Percentiles rank a stretch among this genome's conserved stretches.
These are phyloP conservation scores for Epinephelus awoara DNA, from an alignment of 2,797 vertebrate genomes.

Conservation along the genomic window DNA sequence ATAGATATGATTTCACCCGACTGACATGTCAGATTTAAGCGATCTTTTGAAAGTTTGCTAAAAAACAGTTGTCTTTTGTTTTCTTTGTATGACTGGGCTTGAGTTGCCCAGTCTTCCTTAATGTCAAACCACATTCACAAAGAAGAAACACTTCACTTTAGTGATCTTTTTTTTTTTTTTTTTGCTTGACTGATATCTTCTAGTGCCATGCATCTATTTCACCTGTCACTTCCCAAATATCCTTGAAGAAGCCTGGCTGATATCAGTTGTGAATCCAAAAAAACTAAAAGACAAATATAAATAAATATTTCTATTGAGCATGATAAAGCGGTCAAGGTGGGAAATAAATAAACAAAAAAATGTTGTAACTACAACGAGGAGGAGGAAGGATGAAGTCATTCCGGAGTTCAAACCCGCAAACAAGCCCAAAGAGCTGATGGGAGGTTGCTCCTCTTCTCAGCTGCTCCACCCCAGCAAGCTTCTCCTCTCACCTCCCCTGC, in stretches of 20 bases:
- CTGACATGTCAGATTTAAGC: conserved; percentile 32
- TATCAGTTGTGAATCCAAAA: conserved; percentile 1
- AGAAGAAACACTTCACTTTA: background rate
- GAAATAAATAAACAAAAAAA: conserved; percentile 9
- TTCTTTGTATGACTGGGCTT: background rate
- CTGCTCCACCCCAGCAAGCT: conserved; percentile 68
- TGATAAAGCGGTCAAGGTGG: conserved; percentile 42
- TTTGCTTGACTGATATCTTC: background rate
- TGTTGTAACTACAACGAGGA: conserved; percentile 40
- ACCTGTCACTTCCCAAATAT: background rate
- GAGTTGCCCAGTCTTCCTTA: conserved; percentile 6
- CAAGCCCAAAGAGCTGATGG: conserved; percentile 55
- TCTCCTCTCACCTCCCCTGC: conserved; percentile 71
- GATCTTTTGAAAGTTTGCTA: conserved; percentile 1
- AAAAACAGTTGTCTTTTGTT: background rate
- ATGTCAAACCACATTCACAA: background rate
- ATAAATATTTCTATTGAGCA: conserved; percentile 6
- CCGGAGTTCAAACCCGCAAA: conserved; percentile 70
- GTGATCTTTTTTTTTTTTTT: background rate
- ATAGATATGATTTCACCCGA: conserved; percentile 20
- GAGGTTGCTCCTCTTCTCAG: conserved; percentile 66
- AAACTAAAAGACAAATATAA: conserved; percentile 6
- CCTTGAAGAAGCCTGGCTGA: background rate
- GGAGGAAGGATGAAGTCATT: conserved; percentile 69
- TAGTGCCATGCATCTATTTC: background rate